A percentile compares a stretch with the other conserved stretches of the same genome.
These are phyloP conservation scores for Rousettus madagascariensis DNA, from an alignment of 2,797 vertebrate genomes.

Conservation along the genomic window DNA sequence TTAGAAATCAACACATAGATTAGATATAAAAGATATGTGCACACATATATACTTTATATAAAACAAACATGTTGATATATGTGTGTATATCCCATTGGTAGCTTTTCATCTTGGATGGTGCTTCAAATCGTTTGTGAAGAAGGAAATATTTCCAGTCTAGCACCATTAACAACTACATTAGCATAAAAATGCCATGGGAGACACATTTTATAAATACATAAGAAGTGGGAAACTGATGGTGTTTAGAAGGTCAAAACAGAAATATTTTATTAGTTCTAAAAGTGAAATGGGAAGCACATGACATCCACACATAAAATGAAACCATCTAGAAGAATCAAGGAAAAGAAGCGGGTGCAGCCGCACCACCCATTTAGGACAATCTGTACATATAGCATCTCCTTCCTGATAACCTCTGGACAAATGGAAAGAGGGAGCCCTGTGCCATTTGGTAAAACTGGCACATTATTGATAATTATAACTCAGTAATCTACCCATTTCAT, in stretches of 20 bases:
- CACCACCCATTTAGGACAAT: fast-evolving
- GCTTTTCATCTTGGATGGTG: background rate
- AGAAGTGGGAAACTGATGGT: background rate
- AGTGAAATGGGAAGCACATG: background rate
- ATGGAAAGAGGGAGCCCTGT: background rate
- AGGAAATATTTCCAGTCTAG: constrained; percentile 56
- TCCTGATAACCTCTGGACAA: background rate
- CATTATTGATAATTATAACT: background rate
- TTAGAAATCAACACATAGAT: background rate
- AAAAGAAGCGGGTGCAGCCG: fast-evolving
- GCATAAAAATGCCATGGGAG: constrained; percentile 49
- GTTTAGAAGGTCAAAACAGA: constrained; percentile 9
- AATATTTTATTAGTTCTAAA: background rate
- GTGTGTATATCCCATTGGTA: background rate
- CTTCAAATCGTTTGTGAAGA: constrained; percentile 47
- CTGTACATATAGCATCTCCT: fast-evolving
- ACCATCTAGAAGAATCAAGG: background rate
- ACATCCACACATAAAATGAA: too few species aligned
- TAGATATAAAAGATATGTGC: background rate
- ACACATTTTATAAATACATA: constrained; percentile 36
- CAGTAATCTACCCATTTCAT: too few species aligned
- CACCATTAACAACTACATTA: constrained; percentile 37
- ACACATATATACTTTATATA: background rate
- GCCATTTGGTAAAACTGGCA: background rate
- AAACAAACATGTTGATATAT: background rate